Base-by-base conservation (phyloP, 2,797 vertebrate species). In the Astyanax mexicanus region DNA sequence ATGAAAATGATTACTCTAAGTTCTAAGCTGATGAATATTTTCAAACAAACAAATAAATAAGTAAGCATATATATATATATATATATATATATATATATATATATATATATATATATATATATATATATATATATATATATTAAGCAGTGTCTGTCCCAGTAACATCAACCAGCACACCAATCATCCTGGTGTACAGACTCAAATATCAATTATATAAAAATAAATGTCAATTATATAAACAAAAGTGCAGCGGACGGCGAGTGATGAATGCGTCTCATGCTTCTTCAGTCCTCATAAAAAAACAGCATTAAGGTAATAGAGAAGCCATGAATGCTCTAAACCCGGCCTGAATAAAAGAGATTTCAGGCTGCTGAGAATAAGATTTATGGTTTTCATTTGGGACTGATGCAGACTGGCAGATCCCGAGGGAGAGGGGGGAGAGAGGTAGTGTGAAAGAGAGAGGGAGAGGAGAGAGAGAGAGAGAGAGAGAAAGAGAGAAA, bases 351-450 rank as follows among this genome's bases (percentile, higher is more conserved):
- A 69, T 35, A 42, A 69, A 55, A 44, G 10, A 70, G 38, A 45
- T 54, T 37, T 42, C 58, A 45, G 42, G 21, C 75, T 49, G 21
- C 54, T 44, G 8, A 15, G 40, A 60, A 71, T 71, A 61, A 60
- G 69, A 72, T 72, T 72, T 37, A 61, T 61, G 42, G n/a, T 35
- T 15, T 61, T 37, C 40, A 79, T 64, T 58, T 69, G 49, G 47
- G 58, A 69, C 78, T 69, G 47, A 40, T 55, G 51, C 21, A n/a
- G 65, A 70, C 32, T 52, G 55, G 74, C 68, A 38, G 44, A 23
- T 60, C 66, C 37, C 42, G 44, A 2, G 37, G 5, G 10, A 10
- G 21, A 49, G 44, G 42, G 4, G 25, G 47, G 44, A 11, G 51
- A 42, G 47, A 44, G 57, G 37, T 19, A 1, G 69, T 60, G 47